Evolutionary conservation across 2,888 invertebrate genomes (phyloP), one percentile per base, ranked within the genome.

Genomic region (Caenorhabditis sp.): DNA sequence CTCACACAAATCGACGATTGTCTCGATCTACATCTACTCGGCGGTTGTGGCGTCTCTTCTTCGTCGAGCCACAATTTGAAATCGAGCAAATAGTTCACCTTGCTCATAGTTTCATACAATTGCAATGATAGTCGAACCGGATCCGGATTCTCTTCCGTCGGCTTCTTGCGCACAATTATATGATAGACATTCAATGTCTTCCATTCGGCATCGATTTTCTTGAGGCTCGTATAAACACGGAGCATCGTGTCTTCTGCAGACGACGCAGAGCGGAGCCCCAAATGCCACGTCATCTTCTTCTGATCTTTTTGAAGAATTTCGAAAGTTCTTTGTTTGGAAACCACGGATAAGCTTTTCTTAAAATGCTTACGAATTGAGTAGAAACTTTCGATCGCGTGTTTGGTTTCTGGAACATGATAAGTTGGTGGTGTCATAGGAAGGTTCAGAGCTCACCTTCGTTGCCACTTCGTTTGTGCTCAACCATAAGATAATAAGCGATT

Each of bases 401-500:
- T 88, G 23, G 88, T 87, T n/a, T 87, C 88, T 87, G 81, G 67
- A 79, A 76, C 21, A 26, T 58, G 43, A 43, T n/a, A n/a, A n/a
- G n/a, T n/a, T n/a, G n/a, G n/a, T n/a, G n/a, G n/a, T n/a, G n/a
- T n/a, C n/a, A n/a, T n/a, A n/a, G n/a, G n/a, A n/a, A n/a, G n/a
- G n/a, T n/a, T n/a, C n/a, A n/a, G n/a, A n/a, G 23, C 77, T 72
- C 52, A 87, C 87, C 81, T 89, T 95, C 95, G 88, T 95, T 95
- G 0, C 95, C 95, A 81, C 96, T 95, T 43, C 87, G 91, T 89
- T 96, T 96, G 89, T 99, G 99, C 89, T 99, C 99, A 21, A 99
- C 94, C 78, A 99, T 94, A 76, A 99, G 91, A 89, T 97, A 95
- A 90, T 99, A 99, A 3, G 99, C 99, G 81, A 99, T 97, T 2